Conservation (phyloP, 2,797 vertebrate genomes). For the Clarias pachynema region DNA sequence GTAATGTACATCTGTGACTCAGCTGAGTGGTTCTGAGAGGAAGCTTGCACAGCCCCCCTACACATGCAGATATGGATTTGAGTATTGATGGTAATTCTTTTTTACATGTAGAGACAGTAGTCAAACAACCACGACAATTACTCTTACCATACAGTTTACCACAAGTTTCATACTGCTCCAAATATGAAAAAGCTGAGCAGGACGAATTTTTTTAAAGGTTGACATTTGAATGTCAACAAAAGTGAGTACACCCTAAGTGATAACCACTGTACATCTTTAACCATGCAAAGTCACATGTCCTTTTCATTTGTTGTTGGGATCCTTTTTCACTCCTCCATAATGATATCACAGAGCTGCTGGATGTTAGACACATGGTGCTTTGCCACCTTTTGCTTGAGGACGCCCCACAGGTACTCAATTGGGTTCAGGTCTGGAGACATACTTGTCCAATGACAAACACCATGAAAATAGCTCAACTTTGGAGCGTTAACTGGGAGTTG, state of each 20-base stretch:
- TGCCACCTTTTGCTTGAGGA: too few relatives aligned
- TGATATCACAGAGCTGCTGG: too few relatives aligned
- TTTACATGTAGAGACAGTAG: not conserved
- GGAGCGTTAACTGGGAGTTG: not conserved
- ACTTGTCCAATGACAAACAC: too few relatives aligned
- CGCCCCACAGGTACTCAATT: too few relatives aligned
- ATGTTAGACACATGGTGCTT: too few relatives aligned
- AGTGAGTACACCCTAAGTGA: too few relatives aligned
- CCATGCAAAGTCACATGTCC: too few relatives aligned
- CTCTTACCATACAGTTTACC: slow-evolving; percentile 4
- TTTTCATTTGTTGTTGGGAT: too few relatives aligned
- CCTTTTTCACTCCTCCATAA: too few relatives aligned
- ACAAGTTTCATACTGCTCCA: slow-evolving; percentile 26
- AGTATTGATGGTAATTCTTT: not conserved
- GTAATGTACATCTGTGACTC: slow-evolving; percentile 40
- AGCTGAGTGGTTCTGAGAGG: slow-evolving; percentile 43
- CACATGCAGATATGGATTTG: not conserved
- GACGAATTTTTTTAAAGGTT: not conserved
- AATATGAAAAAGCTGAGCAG: not conserved
- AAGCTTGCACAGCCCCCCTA: slow-evolving; percentile 15
- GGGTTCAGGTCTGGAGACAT: too few relatives aligned
- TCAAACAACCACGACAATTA: not conserved
- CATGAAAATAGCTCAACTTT: not conserved
- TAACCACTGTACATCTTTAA: too few relatives aligned
- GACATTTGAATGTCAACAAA: not conserved